phyloP scores from a whole-genome alignment of 2,888 invertebrate genomes.

The Sicus ferrugineus region DNA sequence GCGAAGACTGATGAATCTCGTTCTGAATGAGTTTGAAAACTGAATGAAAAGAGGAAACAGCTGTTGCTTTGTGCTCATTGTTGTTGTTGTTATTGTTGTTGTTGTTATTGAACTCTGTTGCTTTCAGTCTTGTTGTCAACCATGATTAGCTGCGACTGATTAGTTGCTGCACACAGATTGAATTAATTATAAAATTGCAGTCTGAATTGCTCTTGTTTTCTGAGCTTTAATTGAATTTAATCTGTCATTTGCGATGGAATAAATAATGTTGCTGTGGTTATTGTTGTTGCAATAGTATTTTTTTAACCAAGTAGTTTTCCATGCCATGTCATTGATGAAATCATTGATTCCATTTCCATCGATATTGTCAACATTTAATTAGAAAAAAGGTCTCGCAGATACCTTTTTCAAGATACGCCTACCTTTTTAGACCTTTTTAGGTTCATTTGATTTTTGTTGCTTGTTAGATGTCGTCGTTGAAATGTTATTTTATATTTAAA shows the following conservation, averaged over 20 bases:
- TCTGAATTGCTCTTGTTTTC: neutral
- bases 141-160: constrained; percentile 23
- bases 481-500: no score
- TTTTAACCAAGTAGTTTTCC: neutral
- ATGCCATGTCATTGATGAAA: neutral
- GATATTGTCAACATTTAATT: neutral
- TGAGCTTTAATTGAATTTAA: neutral
- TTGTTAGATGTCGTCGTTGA: no score
- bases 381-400: no score
- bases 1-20: neutral
- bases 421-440: no score
- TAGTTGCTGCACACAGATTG: constrained; percentile 8
- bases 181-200: constrained; percentile 5
- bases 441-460: no score
- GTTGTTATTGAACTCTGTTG: constrained; percentile 1
- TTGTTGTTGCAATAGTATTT: neutral
- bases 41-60: neutral
- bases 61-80: neutral
- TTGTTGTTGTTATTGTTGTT: neutral
- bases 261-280: neutral
- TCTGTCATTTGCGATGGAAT: neutral
- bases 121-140: constrained; percentile 11
- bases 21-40: constrained; percentile 9
- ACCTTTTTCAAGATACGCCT: no score
- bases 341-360: neutral